These are phyloP conservation scores for Ciconia maguari DNA, from an alignment of 2,113 vertebrate species.

Conservation along the genomic window DNA sequence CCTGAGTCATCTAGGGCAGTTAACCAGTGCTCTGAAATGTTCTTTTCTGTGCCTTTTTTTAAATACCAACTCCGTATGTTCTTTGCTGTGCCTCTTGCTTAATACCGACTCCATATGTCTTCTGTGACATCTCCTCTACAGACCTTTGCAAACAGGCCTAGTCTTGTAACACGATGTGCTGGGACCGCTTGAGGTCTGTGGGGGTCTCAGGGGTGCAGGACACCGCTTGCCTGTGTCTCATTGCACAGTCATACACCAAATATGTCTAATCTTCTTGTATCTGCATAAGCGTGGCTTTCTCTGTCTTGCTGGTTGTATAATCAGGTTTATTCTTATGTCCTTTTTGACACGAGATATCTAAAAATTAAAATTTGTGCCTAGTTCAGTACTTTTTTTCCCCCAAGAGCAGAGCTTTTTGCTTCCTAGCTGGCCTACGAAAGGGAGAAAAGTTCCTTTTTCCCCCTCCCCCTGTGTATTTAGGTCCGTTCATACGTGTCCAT, in stretches of 20 bases:
- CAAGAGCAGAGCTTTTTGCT: neutral
- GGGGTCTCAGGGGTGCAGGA: neutral
- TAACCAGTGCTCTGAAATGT: neutral
- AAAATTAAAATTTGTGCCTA: neutral
- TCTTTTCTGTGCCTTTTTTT: neutral
- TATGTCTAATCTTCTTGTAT: neutral
- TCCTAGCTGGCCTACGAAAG: neutral
- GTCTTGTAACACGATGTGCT: neutral
- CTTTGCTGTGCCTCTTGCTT: neutral
- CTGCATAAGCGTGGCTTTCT: neutral
- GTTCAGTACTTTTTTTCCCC: neutral
- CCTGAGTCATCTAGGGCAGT: neutral
- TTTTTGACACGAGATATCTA: neutral
- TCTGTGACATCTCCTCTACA: neutral
- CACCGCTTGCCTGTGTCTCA: neutral
- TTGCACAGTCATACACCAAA: neutral
- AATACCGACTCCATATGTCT: neutral
- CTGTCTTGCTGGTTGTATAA: neutral
- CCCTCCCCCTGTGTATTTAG: neutral
- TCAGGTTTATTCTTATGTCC: neutral
- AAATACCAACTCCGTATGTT: neutral
- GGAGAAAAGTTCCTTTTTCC: neutral
- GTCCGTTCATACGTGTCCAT: neutral
- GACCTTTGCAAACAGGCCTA: neutral
- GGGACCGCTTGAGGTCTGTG: neutral